Evolutionary conservation across 2,113 vertebrate species (phyloP).

Genomic region (Gavia stellata): DNA sequence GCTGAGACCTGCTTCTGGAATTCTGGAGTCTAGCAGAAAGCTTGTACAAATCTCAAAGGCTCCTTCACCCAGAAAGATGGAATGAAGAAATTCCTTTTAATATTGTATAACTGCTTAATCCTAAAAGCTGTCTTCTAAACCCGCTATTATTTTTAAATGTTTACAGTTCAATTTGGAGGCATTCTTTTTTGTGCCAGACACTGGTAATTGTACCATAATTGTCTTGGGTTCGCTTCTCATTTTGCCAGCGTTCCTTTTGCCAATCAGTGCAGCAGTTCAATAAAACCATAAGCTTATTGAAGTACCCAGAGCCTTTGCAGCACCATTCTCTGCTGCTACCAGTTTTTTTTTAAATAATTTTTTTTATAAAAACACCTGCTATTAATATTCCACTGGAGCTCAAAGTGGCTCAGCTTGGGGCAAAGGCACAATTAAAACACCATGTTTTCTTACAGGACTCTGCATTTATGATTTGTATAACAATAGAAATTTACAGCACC

Average conservation of each 20-base stretch:
- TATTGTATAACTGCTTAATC: neutral
- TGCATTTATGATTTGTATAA: constrained; percentile 67
- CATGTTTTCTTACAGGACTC: constrained; percentile 53
- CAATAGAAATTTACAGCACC: constrained; percentile 81
- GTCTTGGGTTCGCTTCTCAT: neutral
- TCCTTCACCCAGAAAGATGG: neutral
- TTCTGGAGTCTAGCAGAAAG: neutral
- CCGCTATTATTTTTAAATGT: neutral
- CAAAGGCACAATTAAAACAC: constrained; percentile 78
- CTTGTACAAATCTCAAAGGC: neutral
- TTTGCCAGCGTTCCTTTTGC: neutral
- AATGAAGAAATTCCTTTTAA: neutral
- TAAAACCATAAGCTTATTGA: constrained; percentile 9
- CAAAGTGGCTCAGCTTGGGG: constrained; percentile 78
- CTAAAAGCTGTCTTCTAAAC: neutral
- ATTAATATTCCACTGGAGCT: constrained; percentile 72
- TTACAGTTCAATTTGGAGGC: constrained; percentile 1
- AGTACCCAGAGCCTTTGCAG: constrained; percentile 14
- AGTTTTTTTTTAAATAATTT: neutral
- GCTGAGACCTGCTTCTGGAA: constrained; percentile 32
- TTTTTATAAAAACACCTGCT: constrained; percentile 76
- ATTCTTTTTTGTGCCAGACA: neutral
- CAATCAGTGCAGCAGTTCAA: constrained; percentile 58
- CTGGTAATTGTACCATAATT: neutral
- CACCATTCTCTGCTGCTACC: constrained; percentile 33